These are phyloP conservation scores for Thamnophis elegans DNA, from an alignment of 2,797 vertebrate species.

Conservation along the genomic window DNA sequence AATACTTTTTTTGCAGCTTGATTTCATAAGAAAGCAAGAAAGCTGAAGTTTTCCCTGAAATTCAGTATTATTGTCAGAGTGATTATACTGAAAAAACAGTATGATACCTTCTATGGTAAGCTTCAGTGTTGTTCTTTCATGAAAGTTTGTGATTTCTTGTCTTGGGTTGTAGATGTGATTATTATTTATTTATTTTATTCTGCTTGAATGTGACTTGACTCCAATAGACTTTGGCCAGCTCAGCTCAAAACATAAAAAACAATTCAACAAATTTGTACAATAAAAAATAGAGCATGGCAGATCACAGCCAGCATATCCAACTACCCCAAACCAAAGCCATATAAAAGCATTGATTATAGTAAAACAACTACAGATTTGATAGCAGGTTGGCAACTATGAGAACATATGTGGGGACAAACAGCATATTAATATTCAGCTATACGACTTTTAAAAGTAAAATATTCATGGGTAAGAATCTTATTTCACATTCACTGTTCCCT, in stretches of 20 bases:
- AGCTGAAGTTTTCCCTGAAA: not conserved
- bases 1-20: constrained; percentile 35
- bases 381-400: not conserved
- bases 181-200: not conserved
- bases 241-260: not conserved
- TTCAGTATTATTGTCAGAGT: not conserved
- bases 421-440: not conserved
- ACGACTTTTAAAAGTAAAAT: not conserved
- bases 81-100: not conserved
- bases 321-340: not conserved
- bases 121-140: not conserved
- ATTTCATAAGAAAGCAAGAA: constrained; percentile 9
- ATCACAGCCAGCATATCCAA: not conserved
- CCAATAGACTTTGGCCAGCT: not conserved
- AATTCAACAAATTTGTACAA: not conserved
- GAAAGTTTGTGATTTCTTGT: not conserved
- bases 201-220: not conserved
- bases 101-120: not conserved
- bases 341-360: not conserved
- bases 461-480: not conserved
- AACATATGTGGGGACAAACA: not conserved
- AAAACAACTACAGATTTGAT: not conserved
- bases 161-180: not conserved
- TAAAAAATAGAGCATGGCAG: not conserved
- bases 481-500: not conserved